Evolutionary conservation across 1,140 invertebrate genomes (phyloP).

Genomic region (Pachyrhynchus sulphureomaculatus): DNA sequence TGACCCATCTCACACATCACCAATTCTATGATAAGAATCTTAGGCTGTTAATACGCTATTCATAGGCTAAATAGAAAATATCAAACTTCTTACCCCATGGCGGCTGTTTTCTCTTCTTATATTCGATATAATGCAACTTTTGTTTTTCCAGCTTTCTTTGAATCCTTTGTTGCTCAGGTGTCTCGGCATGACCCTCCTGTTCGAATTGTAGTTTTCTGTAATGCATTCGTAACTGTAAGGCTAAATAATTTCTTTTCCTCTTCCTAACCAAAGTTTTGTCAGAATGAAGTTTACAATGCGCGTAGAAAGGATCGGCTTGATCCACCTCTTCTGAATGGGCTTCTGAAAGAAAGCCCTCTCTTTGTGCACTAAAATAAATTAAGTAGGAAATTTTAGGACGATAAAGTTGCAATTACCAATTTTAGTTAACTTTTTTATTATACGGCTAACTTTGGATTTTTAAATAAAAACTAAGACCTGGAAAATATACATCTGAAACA

Average conservation of each 20-base stretch:
- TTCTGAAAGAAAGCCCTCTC: constrained; percentile 88
- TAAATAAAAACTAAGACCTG: no score
- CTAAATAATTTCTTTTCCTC: constrained; percentile 85
- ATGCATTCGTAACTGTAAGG: constrained; percentile 79
- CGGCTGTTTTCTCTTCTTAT: constrained; percentile 72
- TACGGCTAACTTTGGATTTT: no score
- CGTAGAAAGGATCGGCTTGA: constrained; percentile 96
- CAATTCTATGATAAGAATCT: no score
- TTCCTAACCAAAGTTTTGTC: constrained; percentile 78
- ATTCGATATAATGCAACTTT: constrained; percentile 70
- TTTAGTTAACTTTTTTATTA: no score
- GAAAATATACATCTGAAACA: no score
- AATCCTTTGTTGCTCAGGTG: constrained; percentile 71
- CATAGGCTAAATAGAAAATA: no score
- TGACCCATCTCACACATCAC: no score
- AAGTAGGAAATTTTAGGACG: no score
- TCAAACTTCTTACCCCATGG: constrained; percentile 84
- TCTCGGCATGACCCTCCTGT: constrained; percentile 57
- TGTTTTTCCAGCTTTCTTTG: constrained; percentile 77
- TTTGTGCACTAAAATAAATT: constrained; percentile 75
- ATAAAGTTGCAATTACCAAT: no score
- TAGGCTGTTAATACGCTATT: no score
- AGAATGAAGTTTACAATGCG: constrained; percentile 91
- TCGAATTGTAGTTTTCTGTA: constrained; percentile 62
- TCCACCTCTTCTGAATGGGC: constrained; percentile 91